Evolutionary conservation across 2,113 vertebrate species (phyloP), one percentile per base, ranked within the genome.

Genomic region (Saguinus imperator): DNA sequence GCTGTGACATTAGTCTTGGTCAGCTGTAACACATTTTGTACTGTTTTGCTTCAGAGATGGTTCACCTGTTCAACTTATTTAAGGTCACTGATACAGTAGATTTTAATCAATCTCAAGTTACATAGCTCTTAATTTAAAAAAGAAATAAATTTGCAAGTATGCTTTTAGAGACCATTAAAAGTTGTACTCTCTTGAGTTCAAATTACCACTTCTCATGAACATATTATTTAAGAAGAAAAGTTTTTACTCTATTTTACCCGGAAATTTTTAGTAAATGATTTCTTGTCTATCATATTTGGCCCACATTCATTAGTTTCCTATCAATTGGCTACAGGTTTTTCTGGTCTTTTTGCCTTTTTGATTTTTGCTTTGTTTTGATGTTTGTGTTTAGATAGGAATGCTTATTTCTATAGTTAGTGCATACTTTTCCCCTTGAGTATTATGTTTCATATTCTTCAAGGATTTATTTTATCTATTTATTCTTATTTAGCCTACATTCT

Each of bases 231-330:
- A 72, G 96, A 52, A 96, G 91, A 98, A 97, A 98, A 98, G 73
- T 98, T 98, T 98, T 98, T 98, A 97, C 96, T 94, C 92, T 96
- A 96, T 88, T 94, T 95, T 98, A 98, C 87, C 91, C 97, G 91
- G 72, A 90, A 96, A 93, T 35, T 98, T 98, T 97, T 88, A 81
- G 87, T 95, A 98, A 98, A 89, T 94, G 58, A 91, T 58, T 94
- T 97, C 87, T 92, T 97, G 4, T 72, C 45, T 95, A 14, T 94
- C 94, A 97, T 98, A 96, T 80, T 85, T 87, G 25, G 13, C 4
- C 12, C 32, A 84, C 37, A 5, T 61, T 85, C 61, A 14, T 73
- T 94, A 17, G 50, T 75, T 94, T 83, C 55, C n/a, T 29, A 70
- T 45, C 75, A 91, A 52, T 35, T 91, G 55, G 81, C 32, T 52